Conservation (phyloP, 2,888 invertebrate genomes). For the Polydrusus tereticollis region DNA sequence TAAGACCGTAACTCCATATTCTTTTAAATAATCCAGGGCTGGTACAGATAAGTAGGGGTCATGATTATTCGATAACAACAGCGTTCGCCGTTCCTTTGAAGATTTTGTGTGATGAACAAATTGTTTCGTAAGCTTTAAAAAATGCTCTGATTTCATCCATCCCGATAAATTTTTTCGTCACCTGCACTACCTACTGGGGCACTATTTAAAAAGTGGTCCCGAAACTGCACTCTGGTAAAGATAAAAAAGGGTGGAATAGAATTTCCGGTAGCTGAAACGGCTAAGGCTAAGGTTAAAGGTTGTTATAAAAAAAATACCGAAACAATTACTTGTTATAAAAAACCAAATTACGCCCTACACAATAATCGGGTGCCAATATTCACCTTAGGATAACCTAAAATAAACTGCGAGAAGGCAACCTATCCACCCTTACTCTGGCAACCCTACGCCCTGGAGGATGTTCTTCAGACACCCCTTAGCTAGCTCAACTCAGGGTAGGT, state of each 20-base stretch:
- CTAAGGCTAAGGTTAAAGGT: not conserved
- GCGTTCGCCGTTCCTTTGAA: constrained; percentile 33
- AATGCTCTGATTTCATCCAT: constrained; percentile 50
- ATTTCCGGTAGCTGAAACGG: too few relatives aligned
- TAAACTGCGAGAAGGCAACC: too few relatives aligned
- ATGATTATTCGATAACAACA: constrained; percentile 48
- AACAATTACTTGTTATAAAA: too few relatives aligned
- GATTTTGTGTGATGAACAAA: constrained; percentile 45
- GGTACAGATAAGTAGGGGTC: constrained; percentile 26
- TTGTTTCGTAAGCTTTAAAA: constrained; percentile 44
- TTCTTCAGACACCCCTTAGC: too few relatives aligned
- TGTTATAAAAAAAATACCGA: too few relatives aligned
- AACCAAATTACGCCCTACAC: too few relatives aligned
- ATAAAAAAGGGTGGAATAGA: constrained; percentile 61
- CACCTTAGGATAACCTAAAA: too few relatives aligned
- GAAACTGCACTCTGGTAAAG: constrained; percentile 57
- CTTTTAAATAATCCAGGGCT: constrained; percentile 8
- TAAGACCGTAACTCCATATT: constrained; percentile 16
- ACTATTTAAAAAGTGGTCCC: constrained; percentile 42
- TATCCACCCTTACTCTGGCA: too few relatives aligned
- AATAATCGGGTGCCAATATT: too few relatives aligned
- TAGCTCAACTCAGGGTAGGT: too few relatives aligned
- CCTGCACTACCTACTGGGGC: constrained; percentile 44
- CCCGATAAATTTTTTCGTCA: constrained; percentile 47
- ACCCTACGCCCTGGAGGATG: too few relatives aligned